Conservation (phyloP, 2,888 invertebrate genomes). For the Troglohyphantes excavatus region DNA sequence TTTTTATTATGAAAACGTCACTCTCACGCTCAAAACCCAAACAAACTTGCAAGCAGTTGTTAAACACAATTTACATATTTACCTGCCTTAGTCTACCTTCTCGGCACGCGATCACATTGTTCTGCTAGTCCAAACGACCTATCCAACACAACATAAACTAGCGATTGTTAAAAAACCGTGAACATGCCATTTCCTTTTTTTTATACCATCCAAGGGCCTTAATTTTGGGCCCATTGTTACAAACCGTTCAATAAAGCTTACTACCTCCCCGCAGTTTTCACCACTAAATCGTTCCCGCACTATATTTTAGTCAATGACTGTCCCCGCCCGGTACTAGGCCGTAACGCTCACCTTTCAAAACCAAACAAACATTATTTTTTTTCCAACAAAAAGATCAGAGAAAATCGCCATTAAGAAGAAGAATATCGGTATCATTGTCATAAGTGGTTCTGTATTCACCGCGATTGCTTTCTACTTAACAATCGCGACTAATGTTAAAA, state of each 20-base stretch:
- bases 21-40: neutral
- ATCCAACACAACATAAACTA: neutral
- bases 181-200: neutral
- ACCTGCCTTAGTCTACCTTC: neutral
- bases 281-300: neutral
- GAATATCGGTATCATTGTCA: conserved; percentile 25
- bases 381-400: neutral
- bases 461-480: conserved; percentile 12
- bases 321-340: conserved; percentile 10
- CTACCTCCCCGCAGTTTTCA: neutral
- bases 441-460: neutral
- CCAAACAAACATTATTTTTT: conserved; percentile 35
- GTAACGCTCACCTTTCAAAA: conserved; percentile 63
- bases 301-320: neutral
- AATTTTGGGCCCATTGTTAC: neutral
- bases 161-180: conserved; percentile 5
- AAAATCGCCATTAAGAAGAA: conserved; percentile 8
- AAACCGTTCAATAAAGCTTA: conserved; percentile 33
- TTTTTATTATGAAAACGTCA: no score
- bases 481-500: conserved; percentile 29
- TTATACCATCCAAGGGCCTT: neutral
- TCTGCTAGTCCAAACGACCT: neutral
- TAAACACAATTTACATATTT: conserved; percentile 5
- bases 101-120: neutral
- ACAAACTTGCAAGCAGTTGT: neutral